phyloP scores from a whole-genome alignment of 2,797 vertebrate species.

The Lagocephalus sceleratus region DNA sequence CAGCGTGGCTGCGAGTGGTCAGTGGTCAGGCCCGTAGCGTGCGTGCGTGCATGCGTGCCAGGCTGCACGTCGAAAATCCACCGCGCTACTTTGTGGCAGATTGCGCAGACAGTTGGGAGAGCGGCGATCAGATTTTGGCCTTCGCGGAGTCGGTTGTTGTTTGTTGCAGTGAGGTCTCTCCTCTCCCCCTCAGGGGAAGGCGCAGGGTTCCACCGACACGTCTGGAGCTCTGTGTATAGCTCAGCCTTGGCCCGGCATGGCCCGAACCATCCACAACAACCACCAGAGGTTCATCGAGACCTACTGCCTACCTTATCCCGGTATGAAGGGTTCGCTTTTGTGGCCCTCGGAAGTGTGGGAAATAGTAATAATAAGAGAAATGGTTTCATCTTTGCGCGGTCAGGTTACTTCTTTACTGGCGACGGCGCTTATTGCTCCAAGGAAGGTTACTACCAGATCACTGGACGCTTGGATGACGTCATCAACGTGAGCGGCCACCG shows the following conservation, averaged over 20 bases:
- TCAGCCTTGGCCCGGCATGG: slow-evolving; percentile 92
- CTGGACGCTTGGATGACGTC: slow-evolving; percentile 91
- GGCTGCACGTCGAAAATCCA: slow-evolving; percentile 36
- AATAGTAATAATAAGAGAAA: no score
- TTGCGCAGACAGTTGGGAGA: slow-evolving; percentile 65
- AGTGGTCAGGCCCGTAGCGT: background rate
- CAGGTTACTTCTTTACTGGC: slow-evolving; percentile 93
- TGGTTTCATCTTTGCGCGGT: background rate
- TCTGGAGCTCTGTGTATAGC: slow-evolving; percentile 88
- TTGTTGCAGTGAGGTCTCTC: background rate
- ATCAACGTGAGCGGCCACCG: slow-evolving; percentile 95
- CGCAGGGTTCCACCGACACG: slow-evolving; percentile 39
- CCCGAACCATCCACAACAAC: slow-evolving; percentile 88
- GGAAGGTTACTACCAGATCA: slow-evolving; percentile 92
- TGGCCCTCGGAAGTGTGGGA: background rate
- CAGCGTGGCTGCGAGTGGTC: no score
- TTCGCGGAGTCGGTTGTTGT: background rate
- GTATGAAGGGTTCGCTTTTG: slow-evolving; percentile 54
- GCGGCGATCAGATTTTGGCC: background rate
- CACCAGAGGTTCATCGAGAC: slow-evolving; percentile 87
- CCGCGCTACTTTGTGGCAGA: slow-evolving; percentile 37
- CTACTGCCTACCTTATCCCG: slow-evolving; percentile 88
- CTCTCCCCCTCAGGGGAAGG: slow-evolving; percentile 45
- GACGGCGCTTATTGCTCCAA: slow-evolving; percentile 85
- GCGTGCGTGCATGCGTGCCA: slow-evolving; percentile 32